Conservation (phyloP, 2,888 invertebrate genomes). For the Rotaria sp. region DNA sequence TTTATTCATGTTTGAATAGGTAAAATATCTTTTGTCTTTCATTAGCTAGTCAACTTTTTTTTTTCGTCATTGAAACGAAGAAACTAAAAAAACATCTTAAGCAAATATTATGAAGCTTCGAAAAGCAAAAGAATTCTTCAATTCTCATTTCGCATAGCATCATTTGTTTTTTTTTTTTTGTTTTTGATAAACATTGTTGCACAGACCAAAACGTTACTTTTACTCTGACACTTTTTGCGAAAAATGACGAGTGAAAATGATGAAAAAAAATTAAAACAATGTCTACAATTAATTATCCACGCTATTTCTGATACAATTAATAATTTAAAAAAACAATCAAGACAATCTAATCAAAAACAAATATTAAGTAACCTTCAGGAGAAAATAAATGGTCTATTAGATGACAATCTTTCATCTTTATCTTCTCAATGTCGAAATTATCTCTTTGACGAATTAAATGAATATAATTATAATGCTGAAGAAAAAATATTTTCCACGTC, state of each 20-base stretch:
- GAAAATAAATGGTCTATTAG: neutral
- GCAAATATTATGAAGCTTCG: too few relatives aligned
- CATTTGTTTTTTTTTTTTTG: neutral
- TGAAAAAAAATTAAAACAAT: neutral
- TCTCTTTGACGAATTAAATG: neutral
- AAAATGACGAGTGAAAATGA: neutral
- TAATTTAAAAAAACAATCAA: too few relatives aligned
- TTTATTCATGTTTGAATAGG: too few relatives aligned
- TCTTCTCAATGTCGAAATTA: neutral
- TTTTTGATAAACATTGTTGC: neutral
- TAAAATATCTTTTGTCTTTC: too few relatives aligned
- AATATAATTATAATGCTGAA: neutral
- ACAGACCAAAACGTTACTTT: neutral
- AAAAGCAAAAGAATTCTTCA: too few relatives aligned
- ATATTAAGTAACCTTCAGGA: neutral
- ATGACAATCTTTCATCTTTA: neutral
- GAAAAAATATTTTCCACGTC: neutral
- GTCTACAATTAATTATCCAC: neutral
- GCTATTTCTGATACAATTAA: neutral
- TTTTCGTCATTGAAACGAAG: too few relatives aligned
- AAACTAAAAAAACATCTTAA: too few relatives aligned
- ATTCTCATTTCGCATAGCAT: too few relatives aligned
- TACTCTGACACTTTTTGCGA: neutral
- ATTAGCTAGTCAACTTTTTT: too few relatives aligned
- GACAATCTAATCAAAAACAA: too few relatives aligned